Base-by-base conservation (phyloP, 2,113 vertebrate species). In the Lota lota region DNA sequence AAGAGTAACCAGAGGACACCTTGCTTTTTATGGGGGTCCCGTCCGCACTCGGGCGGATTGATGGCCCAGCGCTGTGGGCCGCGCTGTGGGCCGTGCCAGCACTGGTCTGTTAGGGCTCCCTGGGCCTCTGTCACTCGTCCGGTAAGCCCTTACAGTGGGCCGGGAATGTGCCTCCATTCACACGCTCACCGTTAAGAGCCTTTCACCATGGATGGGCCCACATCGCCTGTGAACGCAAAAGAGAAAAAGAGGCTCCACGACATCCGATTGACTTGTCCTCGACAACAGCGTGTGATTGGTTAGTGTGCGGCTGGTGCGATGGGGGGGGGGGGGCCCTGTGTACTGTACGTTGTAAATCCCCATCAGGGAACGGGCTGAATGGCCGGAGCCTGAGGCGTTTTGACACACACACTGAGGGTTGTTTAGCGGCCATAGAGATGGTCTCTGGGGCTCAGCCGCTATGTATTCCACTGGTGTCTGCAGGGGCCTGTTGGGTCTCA, bases 311-410 rank as follows among this genome's bases (percentile, higher is more conserved):
- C 66, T 70, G 70, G 77, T 83, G 81, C 53, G 62, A 60, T 61
- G 69, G 75, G 64, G 70, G 73, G 71, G 65, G 67, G 16, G 36
- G 8, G 6, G 6, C 36, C 11, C 6, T 19, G n/a, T 64, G 62
- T 75, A 78, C 76, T 83, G 76, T 71, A 75, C 78, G 85, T 73
- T 56, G 82, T 84, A 86, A 85, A 88, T 77, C 69, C 83, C 76
- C 67, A 56, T 28, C 75, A 77, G 76, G 70, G 76, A 72, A 83
- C 79, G 70, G 68, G 22, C 65, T 86, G 77, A 86, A 87, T 78
- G 79, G 83, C 21, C 54, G 63, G 64, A 72, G 67, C 83, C 70
- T 67, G 71, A 69, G 71, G 28, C 68, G 36, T 72, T 68, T 58
- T 61, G n/a, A n/a, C n/a, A n/a, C n/a, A n/a, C n/a, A n/a, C n/a